These are phyloP conservation scores for Clarias gariepinus DNA, from an alignment of 2,113 vertebrate species.

Conservation along the genomic window DNA sequence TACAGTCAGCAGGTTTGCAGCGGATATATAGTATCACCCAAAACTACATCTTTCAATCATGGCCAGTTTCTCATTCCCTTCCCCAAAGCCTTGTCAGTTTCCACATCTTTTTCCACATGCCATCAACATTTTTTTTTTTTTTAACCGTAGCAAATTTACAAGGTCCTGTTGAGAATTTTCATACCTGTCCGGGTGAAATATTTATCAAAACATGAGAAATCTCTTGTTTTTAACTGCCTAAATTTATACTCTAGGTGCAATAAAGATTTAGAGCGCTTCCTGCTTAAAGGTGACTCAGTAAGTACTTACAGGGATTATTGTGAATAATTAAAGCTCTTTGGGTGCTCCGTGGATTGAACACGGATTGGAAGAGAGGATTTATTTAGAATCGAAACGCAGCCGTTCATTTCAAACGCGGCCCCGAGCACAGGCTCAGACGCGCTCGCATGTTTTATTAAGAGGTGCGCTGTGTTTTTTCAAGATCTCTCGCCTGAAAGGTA, in stretches of 20 bases:
- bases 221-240: constrained; percentile 54
- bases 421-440: constrained; percentile 45
- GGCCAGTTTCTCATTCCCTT: neutral
- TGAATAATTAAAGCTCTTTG: constrained; percentile 57
- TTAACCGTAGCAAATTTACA: neutral
- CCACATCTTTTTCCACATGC: neutral
- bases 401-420: constrained; percentile 52
- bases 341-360: constrained; percentile 46
- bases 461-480: constrained; percentile 40
- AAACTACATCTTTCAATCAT: constrained; percentile 14
- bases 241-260: constrained; percentile 45
- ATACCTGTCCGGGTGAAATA: constrained; percentile 38
- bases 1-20: constrained; percentile 38
- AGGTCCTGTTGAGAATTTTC: neutral
- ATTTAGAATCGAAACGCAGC: constrained; percentile 40
- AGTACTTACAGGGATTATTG: constrained; percentile 49
- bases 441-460: constrained; percentile 53
- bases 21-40: constrained; percentile 23
- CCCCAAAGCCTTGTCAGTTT: constrained; percentile 7
- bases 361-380: constrained; percentile 43
- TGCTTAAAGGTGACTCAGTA: constrained; percentile 44
- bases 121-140: constrained; percentile 29
- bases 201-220: constrained; percentile 44
- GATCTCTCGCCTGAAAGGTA: constrained; percentile 39
- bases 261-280: constrained; percentile 40